Evolutionary conservation across 2,113 vertebrate genomes (phyloP), one percentile per base, ranked within the genome.

Genomic region (Ceyx cyanopectus): DNA sequence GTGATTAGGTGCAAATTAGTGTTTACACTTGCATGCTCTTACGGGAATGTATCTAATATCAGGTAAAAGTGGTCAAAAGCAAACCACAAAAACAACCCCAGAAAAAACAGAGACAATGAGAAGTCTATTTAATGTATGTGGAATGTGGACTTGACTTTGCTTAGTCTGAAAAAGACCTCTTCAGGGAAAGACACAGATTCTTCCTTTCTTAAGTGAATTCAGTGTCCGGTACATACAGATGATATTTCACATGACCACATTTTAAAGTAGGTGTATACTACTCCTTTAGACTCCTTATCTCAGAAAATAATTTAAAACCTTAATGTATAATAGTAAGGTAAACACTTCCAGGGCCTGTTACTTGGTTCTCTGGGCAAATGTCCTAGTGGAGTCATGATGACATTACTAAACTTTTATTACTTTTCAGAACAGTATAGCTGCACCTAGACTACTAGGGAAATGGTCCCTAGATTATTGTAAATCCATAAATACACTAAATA

Each of bases 71-170:
- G 0, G 5, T 34, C 12, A 18, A 37, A 56, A 30, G 57, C 53
- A 9, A 0, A 3, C 16, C 0, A 65, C 18, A 58, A 50, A 74
- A 73, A 5, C 6, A 14, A 66, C 12, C 12, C 12, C 19, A 45
- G 14, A 30, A n/a, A 23, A 65, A 51, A 72, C 37, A 14, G 2
- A 57, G 20, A 78, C 18, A 48, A 10, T 14, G 72, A 53, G 17
- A 90, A 76, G 23, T n/a, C 8, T 61, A 15, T 20, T 73, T 73
- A 65, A 34, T 29, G 34, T 37, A 37, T 37, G 37, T 37, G 13
- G 29, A 82, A 82, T 2, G 17, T n/a, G 27, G 32, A 61, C 24
- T 63, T 63, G 27, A 72, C 82, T 48, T 72, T 85, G 30, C 32
- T 8, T 32, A 63, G 57, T 15, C 8, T 85, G 23, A n/a, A 66